Evolutionary conservation across 1,140 invertebrate genomes (phyloP).

Genomic region (Wiebesia pumilae): DNA sequence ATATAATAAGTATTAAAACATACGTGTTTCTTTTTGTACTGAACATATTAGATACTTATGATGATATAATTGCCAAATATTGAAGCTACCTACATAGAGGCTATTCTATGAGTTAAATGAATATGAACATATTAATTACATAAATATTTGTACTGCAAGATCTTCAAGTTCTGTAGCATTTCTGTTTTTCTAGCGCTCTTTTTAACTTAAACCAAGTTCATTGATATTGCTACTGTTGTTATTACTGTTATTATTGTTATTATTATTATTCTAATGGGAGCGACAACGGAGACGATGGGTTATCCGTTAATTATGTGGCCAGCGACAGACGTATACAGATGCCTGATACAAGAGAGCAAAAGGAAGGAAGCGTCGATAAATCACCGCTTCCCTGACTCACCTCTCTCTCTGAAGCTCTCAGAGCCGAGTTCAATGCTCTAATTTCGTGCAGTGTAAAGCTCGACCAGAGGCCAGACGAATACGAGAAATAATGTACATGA

Average conservation of each 20-base stretch:
- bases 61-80: too few relatives aligned
- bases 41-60: too few relatives aligned
- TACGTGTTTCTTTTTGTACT: too few relatives aligned
- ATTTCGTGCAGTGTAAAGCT: slow-evolving; percentile 24
- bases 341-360: neutral
- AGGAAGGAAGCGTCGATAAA: slow-evolving; percentile 44
- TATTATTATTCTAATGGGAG: neutral
- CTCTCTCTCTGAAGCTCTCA: neutral
- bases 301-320: slow-evolving; percentile 37
- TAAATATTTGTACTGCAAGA: too few relatives aligned
- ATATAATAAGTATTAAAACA: too few relatives aligned
- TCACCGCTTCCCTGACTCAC: neutral
- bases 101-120: too few relatives aligned
- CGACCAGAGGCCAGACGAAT: neutral
- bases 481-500: neutral
- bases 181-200: neutral
- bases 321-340: slow-evolving; percentile 4
- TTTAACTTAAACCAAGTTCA: neutral
- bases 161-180: neutral
- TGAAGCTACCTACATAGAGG: too few relatives aligned
- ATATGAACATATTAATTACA: too few relatives aligned
- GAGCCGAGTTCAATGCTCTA: slow-evolving; percentile 43
- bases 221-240: slow-evolving; percentile 13
- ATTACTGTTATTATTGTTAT: neutral
- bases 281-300: neutral